Evolutionary conservation across 2,113 vertebrate genomes (phyloP), one percentile per base, ranked within the genome.

Genomic region (Melospiza georgiana): DNA sequence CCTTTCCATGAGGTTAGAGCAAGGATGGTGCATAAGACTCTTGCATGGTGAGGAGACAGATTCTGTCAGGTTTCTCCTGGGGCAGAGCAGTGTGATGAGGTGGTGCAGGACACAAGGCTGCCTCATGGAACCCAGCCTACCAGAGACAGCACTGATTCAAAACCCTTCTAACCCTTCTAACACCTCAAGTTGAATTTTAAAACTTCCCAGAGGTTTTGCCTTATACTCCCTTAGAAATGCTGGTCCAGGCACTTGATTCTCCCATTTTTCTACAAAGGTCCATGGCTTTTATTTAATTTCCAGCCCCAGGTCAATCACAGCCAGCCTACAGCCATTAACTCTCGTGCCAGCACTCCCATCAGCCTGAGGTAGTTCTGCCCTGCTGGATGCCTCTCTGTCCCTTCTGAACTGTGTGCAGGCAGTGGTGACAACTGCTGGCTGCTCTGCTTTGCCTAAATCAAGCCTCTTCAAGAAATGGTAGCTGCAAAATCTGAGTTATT

Each of bases 1-100:
- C 22, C 20, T 77, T 89, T 41, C 69, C 5, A 3, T 4, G 18
- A 75, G 21, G 37, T 8, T 28, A 43, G 57, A 55, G 65, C 7
- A 35, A 90, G 44, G 54, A 89, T 13, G n/a, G 33, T 5, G 14
- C 35, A 46, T 0, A 0, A 44, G 37, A 7, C 9, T 28, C 13
- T 24, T 1, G 0, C 49, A 18, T 3, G 25, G 59, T 16, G 14
- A 31, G 27, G 20, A 71, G 44, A 61, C 0, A 0, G 30, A 51
- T 94, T 20, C 41, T 24, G 8, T 23, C 5, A 11, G 67, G 5
- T 12, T 66, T 59, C 33, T 73, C 4, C 28, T n/a, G 48, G 9
- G 15, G 22, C 17, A 75, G 44, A 39, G 66, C 23, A 49, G 19
- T 2, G 31, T 1, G 4, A 21, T 0, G 12, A 57, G 24, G 20